phyloP scores from a whole-genome alignment of 2,888 invertebrate genomes.

The Papilio gigon region DNA sequence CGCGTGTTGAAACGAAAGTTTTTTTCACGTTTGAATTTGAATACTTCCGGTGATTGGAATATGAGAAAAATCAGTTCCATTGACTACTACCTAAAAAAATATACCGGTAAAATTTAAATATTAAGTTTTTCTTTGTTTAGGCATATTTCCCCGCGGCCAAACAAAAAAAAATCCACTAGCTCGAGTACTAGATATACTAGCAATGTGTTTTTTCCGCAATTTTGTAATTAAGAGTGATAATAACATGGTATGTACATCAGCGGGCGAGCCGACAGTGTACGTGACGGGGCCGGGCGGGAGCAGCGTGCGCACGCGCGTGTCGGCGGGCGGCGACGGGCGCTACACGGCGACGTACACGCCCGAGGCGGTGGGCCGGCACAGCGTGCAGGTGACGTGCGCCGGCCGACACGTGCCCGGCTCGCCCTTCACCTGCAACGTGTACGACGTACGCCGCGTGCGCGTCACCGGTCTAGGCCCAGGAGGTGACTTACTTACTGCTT shows the following conservation, averaged over 20 bases:
- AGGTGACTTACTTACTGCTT: conserved; percentile 53
- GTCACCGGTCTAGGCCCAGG: conserved; percentile 85
- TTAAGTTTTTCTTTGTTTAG: neutral
- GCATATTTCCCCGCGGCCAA: neutral
- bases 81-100: conserved; percentile 10
- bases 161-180: too few relatives aligned
- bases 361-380: conserved; percentile 93
- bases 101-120: conserved; percentile 9
- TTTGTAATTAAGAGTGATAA: too few relatives aligned
- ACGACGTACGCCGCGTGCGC: conserved; percentile 92
- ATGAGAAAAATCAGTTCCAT: conserved; percentile 28
- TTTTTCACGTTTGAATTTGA: conserved; percentile 1
- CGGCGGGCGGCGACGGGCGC: conserved; percentile 84
- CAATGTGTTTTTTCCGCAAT: too few relatives aligned
- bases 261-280: conserved; percentile 86
- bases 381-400: conserved; percentile 90
- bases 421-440: conserved; percentile 96
- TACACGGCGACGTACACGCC: conserved; percentile 92
- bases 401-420: conserved; percentile 94
- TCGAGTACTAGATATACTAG: too few relatives aligned
- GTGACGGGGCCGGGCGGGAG: conserved; percentile 93
- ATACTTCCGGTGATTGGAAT: neutral
- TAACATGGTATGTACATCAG: conserved; percentile 52
- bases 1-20: neutral
- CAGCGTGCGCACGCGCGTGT: conserved; percentile 88